Evolutionary conservation across 2,113 vertebrate genomes (phyloP).

Genomic region (Choloepus hoffmanni): DNA sequence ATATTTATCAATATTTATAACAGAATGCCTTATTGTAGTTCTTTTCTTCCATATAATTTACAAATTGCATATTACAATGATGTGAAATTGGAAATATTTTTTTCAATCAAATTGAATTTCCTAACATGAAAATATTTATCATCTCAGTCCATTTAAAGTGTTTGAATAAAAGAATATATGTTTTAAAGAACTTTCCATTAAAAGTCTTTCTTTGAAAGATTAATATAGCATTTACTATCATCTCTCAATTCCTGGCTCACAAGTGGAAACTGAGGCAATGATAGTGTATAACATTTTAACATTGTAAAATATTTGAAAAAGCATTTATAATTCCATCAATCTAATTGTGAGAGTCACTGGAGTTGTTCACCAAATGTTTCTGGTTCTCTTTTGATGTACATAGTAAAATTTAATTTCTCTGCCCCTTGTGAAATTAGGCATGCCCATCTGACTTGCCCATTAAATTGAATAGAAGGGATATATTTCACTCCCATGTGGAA

Average conservation of each 20-base stretch:
- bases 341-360: neutral
- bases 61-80: neutral
- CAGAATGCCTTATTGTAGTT: neutral
- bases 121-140: constrained; percentile 33
- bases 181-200: neutral
- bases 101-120: constrained; percentile 30
- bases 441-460: neutral
- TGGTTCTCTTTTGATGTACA: neutral
- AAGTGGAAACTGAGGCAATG: neutral
- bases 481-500: neutral
- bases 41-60: constrained; percentile 24
- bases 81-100: constrained; percentile 43
- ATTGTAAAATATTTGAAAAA: neutral
- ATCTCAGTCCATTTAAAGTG: neutral
- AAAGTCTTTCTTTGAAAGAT: constrained; percentile 25
- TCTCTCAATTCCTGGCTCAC: constrained; percentile 5
- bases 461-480: neutral
- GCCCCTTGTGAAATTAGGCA: neutral
- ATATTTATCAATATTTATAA: constrained; percentile 56
- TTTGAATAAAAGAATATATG: neutral
- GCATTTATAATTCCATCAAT: neutral
- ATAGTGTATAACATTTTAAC: neutral
- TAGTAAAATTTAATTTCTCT: neutral
- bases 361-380: neutral
- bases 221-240: neutral